Base-by-base conservation (phyloP, 2,113 vertebrate species). In the Plecotus auritus region DNA sequence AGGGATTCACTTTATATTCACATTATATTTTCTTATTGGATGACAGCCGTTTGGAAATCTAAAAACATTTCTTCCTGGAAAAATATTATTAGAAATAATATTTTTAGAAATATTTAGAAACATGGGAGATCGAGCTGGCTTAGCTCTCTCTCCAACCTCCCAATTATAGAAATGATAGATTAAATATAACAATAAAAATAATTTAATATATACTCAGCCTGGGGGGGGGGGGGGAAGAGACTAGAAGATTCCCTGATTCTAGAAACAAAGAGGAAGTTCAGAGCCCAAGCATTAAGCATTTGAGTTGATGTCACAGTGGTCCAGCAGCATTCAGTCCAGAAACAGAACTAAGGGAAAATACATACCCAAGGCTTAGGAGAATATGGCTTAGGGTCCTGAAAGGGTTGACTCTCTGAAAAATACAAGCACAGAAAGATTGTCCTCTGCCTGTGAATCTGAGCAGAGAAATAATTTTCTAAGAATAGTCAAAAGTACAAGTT, bases 21-120 rank as follows among this genome's bases (percentile, higher is more conserved):
- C 7, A 13, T 64, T 54, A 35, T 69, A 35, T 89, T 86, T 91
- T 42, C 64, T 70, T 80, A 69, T n/a, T n/a, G 51, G 35, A 61
- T 72, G n/a, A 45, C 32, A 84, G 66, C 7, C 66, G 14, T 47
- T 95, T 90, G 28, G 32, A 87, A 93, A 92, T 69, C 66, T 76
- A 74, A 86, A 78, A 51, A 70, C 32, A 86, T 90, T 88, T 32
- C 80, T 61, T 72, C 49, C 35, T 64, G 28, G 51, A 88, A 61
- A 35, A 90, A 56, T 61, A 51, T 70, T 47, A 72, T n/a, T 61
- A 61, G 59, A 61, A 61, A 11, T 61, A 28, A 12, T 28, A 61
- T 28, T 61, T 61, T 61, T 61, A 28, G 26, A 59, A 59, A 59
- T 59, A 59, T 87, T 80, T 78, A 64, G 49, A 87, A 37, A n/a